phyloP scores from a whole-genome alignment of 1,140 invertebrate species.

The Neodiprion lecontei region DNA sequence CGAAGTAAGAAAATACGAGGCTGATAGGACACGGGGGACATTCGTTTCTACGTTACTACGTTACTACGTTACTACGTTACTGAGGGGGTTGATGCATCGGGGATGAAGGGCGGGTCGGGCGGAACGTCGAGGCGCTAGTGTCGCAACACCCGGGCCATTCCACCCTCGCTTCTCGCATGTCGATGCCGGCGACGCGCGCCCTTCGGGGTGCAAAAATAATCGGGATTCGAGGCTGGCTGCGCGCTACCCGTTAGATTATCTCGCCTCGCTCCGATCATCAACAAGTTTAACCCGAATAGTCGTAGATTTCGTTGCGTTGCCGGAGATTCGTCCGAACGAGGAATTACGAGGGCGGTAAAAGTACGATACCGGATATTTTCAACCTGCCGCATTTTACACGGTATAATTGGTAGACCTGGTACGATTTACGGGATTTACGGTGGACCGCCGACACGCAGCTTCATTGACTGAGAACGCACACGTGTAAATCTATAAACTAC shows the following conservation, averaged over 20 bases:
- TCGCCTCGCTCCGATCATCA: background rate
- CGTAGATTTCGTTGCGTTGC: background rate
- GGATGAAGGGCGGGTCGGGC: constrained; percentile 1
- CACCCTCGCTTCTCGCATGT: constrained; percentile 53
- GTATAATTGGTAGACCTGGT: no score
- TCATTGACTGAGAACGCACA: background rate
- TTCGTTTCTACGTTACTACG: background rate
- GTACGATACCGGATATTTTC: no score
- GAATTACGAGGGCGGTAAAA: no score
- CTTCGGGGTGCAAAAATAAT: constrained; percentile 45
- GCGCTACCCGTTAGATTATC: constrained; percentile 11
- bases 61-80: constrained; percentile 1
- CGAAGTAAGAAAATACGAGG: background rate
- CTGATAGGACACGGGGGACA: constrained; percentile 2
- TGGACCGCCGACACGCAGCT: background rate
- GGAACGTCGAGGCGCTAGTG: constrained; percentile 46
- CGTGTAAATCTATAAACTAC: background rate
- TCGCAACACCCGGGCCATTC: constrained; percentile 59
- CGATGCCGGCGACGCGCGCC: constrained; percentile 51
- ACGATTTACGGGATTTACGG: background rate
- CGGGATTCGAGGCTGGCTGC: constrained; percentile 31
- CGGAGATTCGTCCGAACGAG: no score
- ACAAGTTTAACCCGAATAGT: background rate
- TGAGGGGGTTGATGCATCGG: background rate
- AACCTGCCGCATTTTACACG: no score